phyloP scores from a whole-genome alignment of 2,888 invertebrate genomes.

The Tinea trinotella region DNA sequence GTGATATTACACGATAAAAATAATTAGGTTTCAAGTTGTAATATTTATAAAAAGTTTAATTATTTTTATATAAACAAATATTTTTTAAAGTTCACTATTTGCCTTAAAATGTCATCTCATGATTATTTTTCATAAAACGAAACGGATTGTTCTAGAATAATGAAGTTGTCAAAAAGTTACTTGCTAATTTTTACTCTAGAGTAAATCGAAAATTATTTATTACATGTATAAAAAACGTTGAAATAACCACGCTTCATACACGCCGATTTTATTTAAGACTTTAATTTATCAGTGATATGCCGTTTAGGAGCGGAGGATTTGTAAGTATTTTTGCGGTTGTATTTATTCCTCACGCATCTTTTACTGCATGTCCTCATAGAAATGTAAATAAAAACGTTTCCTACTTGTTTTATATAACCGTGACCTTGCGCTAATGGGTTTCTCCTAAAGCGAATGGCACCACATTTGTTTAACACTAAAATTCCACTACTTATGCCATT shows the following conservation, averaged over 20 bases:
- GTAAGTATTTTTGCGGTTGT: constrained; percentile 45
- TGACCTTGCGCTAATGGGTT: constrained; percentile 9
- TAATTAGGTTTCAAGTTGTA: no score
- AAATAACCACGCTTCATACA: background rate
- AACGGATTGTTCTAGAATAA: constrained; percentile 51
- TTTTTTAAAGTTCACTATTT: no score
- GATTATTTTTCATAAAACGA: background rate
- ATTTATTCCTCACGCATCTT: constrained; percentile 30
- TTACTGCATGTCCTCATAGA: constrained; percentile 18
- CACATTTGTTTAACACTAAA: background rate
- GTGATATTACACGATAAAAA: no score
- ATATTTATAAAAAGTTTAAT: no score
- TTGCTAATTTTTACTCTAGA: constrained; percentile 11
- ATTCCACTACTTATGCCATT: background rate
- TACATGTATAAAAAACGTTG: background rate
- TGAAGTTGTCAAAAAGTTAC: constrained; percentile 16
- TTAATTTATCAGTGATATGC: constrained; percentile 37
- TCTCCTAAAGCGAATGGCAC: background rate
- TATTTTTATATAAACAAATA: no score
- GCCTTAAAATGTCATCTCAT: no score
- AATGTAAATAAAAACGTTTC: constrained; percentile 7
- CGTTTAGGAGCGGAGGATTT: constrained; percentile 57
- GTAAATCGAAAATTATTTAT: constrained; percentile 2
- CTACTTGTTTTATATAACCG: constrained; percentile 9
- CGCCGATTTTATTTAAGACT: background rate